These are phyloP conservation scores for Chloromyia formosa DNA, from an alignment of 2,888 invertebrate species.

Conservation along the genomic window DNA sequence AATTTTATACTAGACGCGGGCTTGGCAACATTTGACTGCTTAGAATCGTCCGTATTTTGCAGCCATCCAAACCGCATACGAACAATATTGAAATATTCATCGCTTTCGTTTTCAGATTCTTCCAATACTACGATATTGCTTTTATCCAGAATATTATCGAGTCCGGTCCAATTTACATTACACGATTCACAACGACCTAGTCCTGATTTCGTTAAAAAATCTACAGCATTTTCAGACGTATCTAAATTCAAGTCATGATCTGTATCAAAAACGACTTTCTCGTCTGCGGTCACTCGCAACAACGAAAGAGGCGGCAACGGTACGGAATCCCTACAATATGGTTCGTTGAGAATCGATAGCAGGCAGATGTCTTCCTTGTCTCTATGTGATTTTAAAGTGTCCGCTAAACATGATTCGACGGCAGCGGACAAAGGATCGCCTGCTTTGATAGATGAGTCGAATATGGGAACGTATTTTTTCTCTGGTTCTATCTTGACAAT, in stretches of 20 bases:
- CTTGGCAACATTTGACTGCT: too few relatives aligned
- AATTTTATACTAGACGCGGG: too few relatives aligned
- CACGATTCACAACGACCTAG: too few relatives aligned
- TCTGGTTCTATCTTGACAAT: not conserved
- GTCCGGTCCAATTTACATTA: too few relatives aligned
- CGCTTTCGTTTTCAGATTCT: too few relatives aligned
- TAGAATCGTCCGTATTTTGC: too few relatives aligned
- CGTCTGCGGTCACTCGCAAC: not conserved
- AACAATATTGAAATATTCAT: too few relatives aligned
- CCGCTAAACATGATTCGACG: not conserved
- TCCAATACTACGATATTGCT: too few relatives aligned
- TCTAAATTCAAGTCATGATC: not conserved
- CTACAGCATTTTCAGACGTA: not conserved
- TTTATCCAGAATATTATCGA: too few relatives aligned
- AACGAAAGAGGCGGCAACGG: not conserved
- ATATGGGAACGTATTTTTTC: not conserved
- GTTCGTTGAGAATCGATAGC: too few relatives aligned
- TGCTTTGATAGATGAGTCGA: not conserved
- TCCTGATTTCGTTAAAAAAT: not conserved
- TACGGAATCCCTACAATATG: not conserved
- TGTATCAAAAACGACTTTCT: not conserved
- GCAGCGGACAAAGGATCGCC: not conserved
- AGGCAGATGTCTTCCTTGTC: not conserved
- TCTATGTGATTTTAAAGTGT: not conserved
- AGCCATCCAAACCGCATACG: too few relatives aligned